Evolutionary conservation across 2,797 vertebrate species (phyloP), one percentile per base, ranked within the genome.

Genomic region (Hyperoplus immaculatus): DNA sequence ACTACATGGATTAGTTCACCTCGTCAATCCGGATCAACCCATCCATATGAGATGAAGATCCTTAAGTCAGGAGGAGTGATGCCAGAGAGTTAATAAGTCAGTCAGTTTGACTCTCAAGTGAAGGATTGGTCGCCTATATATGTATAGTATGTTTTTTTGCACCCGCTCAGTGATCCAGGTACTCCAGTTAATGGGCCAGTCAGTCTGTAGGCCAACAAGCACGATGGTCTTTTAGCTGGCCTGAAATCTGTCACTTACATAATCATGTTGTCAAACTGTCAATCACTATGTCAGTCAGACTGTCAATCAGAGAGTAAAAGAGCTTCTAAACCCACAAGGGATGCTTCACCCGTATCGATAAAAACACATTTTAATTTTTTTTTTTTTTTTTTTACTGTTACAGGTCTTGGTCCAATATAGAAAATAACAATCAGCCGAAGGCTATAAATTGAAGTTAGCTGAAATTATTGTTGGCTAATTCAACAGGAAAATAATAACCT

Each of bases 1-100:
- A 85, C 88, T 85, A 85, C 89, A 87, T 75, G 90, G 92, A 94
- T 94, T 93, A 92, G 91, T 86, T 91, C 91, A 90, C 90, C 87
- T 90, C 89, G 80, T 93, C 91, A 91, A 90, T 94, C 93, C 88
- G 89, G 89, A 93, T 94, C 91, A 92, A 82, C 71, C 75, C 62
- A 9, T 88, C 83, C 77, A 79, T 75, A 84, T 86, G 67, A 87
- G 88, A 89, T 68, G 82, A 67, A 73, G 85, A 91, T 87, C 75
- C 76, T 63, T 67, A 68, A 84, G 73, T 72, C 80, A 49, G 71
- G 29, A 29, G 50, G 78, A 50, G 57, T 39, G 78, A 74, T 49
- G 70, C 77, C 63, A 38, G 83, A 78, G 85, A 75, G 74, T 74
- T 82, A 84, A 86, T 89, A 74, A 78, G 86, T 84, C 78, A 64